Evolutionary conservation across 2,113 vertebrate species (phyloP).

Genomic region (Protobothrops flavoviridis): DNA sequence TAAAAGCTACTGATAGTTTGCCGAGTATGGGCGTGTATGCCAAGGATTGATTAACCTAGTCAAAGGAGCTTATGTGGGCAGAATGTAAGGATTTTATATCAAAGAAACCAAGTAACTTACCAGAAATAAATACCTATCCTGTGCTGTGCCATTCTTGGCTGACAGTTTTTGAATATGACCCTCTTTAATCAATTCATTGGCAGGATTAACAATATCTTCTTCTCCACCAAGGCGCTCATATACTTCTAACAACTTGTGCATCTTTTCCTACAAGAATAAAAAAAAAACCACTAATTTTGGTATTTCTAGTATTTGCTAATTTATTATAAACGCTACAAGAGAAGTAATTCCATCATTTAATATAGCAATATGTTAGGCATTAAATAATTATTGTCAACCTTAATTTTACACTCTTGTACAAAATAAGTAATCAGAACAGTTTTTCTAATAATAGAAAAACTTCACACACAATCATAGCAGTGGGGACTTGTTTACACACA

Average conservation of each 20-base stretch:
- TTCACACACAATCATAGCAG: background rate
- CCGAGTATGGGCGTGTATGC: background rate
- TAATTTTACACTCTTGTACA: background rate
- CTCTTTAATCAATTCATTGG: constrained; percentile 97
- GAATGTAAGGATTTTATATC: background rate
- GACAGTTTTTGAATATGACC: constrained; percentile 96
- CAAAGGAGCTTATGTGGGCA: background rate
- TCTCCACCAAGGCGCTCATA: constrained; percentile 92
- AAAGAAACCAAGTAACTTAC: constrained; percentile 69
- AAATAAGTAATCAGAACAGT: background rate
- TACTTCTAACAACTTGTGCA: constrained; percentile 95
- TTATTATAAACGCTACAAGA: background rate
- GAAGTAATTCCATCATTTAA: background rate
- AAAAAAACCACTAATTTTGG: background rate
- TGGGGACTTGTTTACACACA: background rate
- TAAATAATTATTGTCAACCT: background rate
- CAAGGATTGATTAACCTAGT: background rate
- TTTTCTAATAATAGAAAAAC: background rate
- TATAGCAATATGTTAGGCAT: background rate
- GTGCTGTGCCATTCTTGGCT: constrained; percentile 90
- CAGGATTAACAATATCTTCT: constrained; percentile 96
- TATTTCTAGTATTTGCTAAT: background rate
- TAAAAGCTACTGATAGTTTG: background rate
- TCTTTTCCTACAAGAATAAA: constrained; percentile 85
- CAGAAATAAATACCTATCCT: constrained; percentile 95